Conservation (phyloP, 2,888 invertebrate species). For the Sinotaia quadrata region DNA sequence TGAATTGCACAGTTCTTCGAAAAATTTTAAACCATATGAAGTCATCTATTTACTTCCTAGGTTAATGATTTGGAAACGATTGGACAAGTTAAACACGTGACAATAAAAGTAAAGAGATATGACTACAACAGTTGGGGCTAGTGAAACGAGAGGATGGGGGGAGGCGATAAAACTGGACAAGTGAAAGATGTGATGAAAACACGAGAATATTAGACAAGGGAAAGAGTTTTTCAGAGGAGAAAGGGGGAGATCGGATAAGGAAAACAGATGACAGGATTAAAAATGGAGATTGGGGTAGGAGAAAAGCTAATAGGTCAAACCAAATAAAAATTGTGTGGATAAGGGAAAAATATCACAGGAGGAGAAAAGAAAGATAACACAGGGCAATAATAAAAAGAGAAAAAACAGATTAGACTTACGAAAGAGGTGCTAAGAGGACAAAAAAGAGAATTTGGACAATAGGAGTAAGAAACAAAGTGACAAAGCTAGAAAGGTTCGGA, state of each 20-base stretch:
- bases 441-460: too few relatives aligned
- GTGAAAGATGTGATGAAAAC: too few relatives aligned
- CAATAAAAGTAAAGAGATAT: too few relatives aligned
- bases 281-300: not conserved
- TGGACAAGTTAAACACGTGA: too few relatives aligned
- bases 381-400: too few relatives aligned
- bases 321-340: not conserved
- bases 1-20: too few relatives aligned
- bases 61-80: too few relatives aligned
- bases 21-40: too few relatives aligned
- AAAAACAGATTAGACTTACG: not conserved
- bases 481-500: not conserved
- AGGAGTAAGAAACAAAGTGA: not conserved
- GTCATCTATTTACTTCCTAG: too few relatives aligned
- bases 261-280: not conserved
- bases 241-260: not conserved
- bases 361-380: not conserved
- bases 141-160: not conserved
- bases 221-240: not conserved
- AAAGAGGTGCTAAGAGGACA: not conserved
- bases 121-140: not conserved
- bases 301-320: not conserved
- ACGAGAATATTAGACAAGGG: not conserved
- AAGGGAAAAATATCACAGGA: not conserved
- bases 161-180: too few relatives aligned